These are phyloP conservation scores for Adoxophyes honmai DNA, from an alignment of 1,140 invertebrate genomes.

Conservation along the genomic window DNA sequence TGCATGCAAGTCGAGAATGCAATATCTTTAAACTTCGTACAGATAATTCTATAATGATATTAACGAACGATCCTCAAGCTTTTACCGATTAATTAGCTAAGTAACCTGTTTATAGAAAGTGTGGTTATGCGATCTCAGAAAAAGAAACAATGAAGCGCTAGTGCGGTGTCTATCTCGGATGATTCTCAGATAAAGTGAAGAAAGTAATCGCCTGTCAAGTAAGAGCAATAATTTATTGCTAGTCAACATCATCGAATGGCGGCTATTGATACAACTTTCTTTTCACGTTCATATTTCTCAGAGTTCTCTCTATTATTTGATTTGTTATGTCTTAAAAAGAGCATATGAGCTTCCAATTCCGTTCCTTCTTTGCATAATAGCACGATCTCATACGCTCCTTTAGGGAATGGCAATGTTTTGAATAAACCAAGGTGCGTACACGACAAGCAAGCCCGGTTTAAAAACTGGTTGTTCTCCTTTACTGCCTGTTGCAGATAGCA, in stretches of 20 bases:
- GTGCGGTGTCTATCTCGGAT: slow-evolving; percentile 19
- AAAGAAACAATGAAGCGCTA: slow-evolving; percentile 35
- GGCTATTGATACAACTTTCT: slow-evolving; percentile 30
- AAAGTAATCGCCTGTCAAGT: slow-evolving; percentile 29
- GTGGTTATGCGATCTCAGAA: slow-evolving; percentile 13
- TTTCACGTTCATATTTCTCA: slow-evolving; percentile 11
- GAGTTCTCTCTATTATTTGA: not conserved
- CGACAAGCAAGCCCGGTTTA: not conserved
- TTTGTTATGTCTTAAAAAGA: slow-evolving; percentile 24
- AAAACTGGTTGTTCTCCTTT: slow-evolving; percentile 7
- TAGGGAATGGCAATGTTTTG: not conserved
- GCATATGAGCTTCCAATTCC: slow-evolving; percentile 40
- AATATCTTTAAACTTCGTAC: too few species aligned
- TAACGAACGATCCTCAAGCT: too few species aligned
- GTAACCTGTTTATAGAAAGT: not conserved
- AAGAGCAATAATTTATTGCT: slow-evolving; percentile 26
- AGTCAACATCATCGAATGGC: slow-evolving; percentile 24
- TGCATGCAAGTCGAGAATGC: too few species aligned
- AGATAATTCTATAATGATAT: too few species aligned
- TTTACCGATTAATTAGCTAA: too few species aligned
- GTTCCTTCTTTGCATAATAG: not conserved
- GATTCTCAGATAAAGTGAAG: slow-evolving; percentile 17
- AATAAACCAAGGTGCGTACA: not conserved
- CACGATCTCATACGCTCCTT: not conserved
- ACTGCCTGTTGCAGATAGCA: not conserved